Evolutionary conservation across 2,113 vertebrate species (phyloP).

Genomic region (Protomyctophum bolini): DNA sequence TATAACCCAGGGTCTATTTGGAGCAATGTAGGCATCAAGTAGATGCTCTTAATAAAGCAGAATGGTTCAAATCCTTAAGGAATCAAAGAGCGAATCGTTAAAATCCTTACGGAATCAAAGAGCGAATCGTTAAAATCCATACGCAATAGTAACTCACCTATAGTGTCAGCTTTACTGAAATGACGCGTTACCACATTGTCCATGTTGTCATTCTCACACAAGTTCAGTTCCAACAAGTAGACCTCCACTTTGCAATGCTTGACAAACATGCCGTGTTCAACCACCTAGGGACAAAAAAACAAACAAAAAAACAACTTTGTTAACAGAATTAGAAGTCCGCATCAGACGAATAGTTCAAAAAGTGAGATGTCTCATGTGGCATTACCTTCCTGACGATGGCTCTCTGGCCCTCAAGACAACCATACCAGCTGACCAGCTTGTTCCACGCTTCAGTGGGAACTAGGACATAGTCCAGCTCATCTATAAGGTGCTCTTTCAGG

Average conservation of each 20-base stretch:
- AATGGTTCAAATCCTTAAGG: no score
- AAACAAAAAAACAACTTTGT: conserved; percentile 3
- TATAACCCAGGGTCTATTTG: no score
- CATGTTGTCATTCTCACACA: conserved; percentile 91
- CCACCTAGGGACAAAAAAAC: conserved; percentile 80
- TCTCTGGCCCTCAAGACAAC: conserved; percentile 88
- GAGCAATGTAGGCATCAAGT: no score
- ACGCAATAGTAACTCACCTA: conserved; percentile 77
- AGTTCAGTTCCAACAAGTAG: conserved; percentile 93
- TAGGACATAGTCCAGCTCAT: conserved; percentile 95
- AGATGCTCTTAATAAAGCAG: no score
- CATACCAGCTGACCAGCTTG: conserved; percentile 90
- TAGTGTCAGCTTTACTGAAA: conserved; percentile 96
- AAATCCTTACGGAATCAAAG: no score
- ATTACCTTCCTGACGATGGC: conserved; percentile 93
- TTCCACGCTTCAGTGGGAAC: conserved; percentile 93
- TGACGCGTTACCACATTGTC: conserved; percentile 87
- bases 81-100: no score
- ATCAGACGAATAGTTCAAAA: not conserved
- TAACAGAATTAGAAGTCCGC: not conserved
- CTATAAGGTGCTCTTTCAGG: conserved; percentile 93
- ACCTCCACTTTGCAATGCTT: conserved; percentile 99
- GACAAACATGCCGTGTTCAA: conserved; percentile 96
- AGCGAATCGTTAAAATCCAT: no score
- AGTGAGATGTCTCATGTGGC: not conserved